Evolutionary conservation across 2,888 invertebrate species (phyloP).

Genomic region (Stenoptilia bipunctidactyla): DNA sequence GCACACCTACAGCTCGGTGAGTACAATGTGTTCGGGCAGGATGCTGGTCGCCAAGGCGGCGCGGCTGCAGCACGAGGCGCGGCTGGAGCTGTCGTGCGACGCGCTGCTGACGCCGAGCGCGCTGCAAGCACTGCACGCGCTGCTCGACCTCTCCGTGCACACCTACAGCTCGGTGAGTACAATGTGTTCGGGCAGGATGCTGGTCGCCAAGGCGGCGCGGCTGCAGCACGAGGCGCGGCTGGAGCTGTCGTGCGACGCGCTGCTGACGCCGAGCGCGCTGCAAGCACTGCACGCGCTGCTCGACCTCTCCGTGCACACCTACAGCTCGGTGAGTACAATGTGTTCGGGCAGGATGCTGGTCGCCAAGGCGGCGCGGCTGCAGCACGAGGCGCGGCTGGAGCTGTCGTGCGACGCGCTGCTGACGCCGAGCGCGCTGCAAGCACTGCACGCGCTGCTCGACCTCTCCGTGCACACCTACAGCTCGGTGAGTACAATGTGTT

Average conservation of each 20-base stretch:
- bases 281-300: conserved; percentile 37
- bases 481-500: conserved; percentile 49
- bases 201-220: conserved; percentile 75
- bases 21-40: no score
- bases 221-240: conserved; percentile 71
- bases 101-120: conserved; percentile 47
- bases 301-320: conserved; percentile 45
- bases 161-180: conserved; percentile 51
- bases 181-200: no score
- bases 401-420: conserved; percentile 52
- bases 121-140: conserved; percentile 34
- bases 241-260: conserved; percentile 50
- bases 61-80: conserved; percentile 72
- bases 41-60: conserved; percentile 76
- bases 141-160: conserved; percentile 43
- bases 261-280: conserved; percentile 41
- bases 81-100: conserved; percentile 46
- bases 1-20: conserved; percentile 46
- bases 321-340: conserved; percentile 51
- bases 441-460: conserved; percentile 40
- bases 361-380: conserved; percentile 76
- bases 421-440: conserved; percentile 35
- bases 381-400: conserved; percentile 64
- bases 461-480: conserved; percentile 48
- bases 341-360: conserved; percentile 75